Conservation (phyloP, 2,113 vertebrate species). For the Heterochromis multidens region DNA sequence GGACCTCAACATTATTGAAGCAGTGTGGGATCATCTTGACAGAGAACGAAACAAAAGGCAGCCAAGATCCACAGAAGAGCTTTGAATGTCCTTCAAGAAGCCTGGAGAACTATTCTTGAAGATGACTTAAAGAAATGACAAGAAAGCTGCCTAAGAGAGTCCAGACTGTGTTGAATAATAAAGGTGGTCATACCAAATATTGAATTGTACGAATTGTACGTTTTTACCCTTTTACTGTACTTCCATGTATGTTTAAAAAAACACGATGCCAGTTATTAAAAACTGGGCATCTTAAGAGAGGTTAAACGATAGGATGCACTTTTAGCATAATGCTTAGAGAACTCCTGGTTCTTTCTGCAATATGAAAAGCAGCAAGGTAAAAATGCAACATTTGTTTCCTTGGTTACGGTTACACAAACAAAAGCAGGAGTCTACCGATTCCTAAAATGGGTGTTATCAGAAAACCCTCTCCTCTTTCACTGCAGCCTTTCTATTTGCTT, state of each 20-base stretch:
- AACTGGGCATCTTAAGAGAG: neutral
- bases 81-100: too few relatives aligned
- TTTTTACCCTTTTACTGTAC: neutral
- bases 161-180: neutral
- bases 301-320: neutral
- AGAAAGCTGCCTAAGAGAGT: neutral
- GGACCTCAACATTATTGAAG: too few relatives aligned
- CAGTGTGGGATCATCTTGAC: too few relatives aligned
- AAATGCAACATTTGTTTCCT: neutral
- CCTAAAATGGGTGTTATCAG: neutral
- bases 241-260: neutral
- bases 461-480: conserved; percentile 4
- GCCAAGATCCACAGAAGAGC: too few relatives aligned
- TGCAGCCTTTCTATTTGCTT: neutral
- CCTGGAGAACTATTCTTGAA: neutral
- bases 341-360: neutral
- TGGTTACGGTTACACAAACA: conserved; percentile 9
- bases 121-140: neutral
- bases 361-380: neutral
- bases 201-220: neutral
- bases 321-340: neutral
- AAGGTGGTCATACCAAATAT: neutral
- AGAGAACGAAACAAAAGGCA: too few relatives aligned
- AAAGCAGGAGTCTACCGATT: neutral
- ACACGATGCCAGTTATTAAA: neutral